phyloP scores from a whole-genome alignment of 2,888 invertebrate genomes.

The Pycnomerus fuliginosus region DNA sequence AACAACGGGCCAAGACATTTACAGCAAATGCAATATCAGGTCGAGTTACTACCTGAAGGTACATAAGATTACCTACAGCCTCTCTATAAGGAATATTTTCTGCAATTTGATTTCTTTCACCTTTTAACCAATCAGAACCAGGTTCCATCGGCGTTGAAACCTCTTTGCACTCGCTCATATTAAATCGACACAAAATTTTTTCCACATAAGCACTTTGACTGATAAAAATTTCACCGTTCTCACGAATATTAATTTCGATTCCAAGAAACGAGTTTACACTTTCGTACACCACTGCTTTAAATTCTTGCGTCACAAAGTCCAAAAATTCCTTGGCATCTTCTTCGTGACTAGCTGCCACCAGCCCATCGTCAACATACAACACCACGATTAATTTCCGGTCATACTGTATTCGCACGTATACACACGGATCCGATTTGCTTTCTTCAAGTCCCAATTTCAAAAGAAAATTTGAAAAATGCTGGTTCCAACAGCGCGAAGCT shows the following conservation, averaged over 20 bases:
- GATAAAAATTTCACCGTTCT: slow-evolving; percentile 6
- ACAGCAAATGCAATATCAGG: slow-evolving; percentile 28
- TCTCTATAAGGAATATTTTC: slow-evolving; percentile 23
- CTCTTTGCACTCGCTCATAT: slow-evolving; percentile 25
- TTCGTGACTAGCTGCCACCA: slow-evolving; percentile 26
- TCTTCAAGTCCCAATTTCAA: slow-evolving; percentile 5
- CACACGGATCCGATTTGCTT: slow-evolving; percentile 34
- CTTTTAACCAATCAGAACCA: too few relatives aligned
- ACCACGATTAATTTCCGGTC: slow-evolving; percentile 28
- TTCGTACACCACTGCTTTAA: neutral
- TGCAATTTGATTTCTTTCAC: slow-evolving; percentile 7
- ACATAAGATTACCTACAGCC: slow-evolving; percentile 28
- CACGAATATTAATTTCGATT: slow-evolving; percentile 1
- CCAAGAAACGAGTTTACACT: slow-evolving; percentile 3
- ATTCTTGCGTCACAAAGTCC: slow-evolving; percentile 11
- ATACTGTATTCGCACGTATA: slow-evolving; percentile 28
- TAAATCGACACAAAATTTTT: slow-evolving; percentile 20
- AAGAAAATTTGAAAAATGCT: slow-evolving; percentile 33
- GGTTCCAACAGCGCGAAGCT: slow-evolving; percentile 42
- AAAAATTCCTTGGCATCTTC: slow-evolving; percentile 23
- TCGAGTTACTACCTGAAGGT: slow-evolving; percentile 18
- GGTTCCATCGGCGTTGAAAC: slow-evolving; percentile 26
- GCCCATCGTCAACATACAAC: slow-evolving; percentile 40
- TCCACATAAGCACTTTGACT: slow-evolving; percentile 15
- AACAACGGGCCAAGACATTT: slow-evolving; percentile 4